These are phyloP conservation scores for Propithecus coquereli DNA, from an alignment of 2,113 vertebrate species.

Conservation along the genomic window DNA sequence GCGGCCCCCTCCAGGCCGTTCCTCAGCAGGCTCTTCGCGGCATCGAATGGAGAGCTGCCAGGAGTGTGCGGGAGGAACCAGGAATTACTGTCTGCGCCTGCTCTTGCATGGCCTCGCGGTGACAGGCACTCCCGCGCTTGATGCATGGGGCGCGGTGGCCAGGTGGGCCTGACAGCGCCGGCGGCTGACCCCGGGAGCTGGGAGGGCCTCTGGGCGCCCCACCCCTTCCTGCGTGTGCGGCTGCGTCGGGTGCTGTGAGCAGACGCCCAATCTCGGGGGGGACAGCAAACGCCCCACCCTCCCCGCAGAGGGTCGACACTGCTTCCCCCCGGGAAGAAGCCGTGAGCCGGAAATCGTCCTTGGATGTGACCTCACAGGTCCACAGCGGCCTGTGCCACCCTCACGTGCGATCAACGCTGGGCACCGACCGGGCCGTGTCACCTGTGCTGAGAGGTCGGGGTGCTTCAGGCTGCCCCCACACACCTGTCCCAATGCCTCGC, in stretches of 20 bases:
- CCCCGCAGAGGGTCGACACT: neutral
- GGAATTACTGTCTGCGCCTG: conserved; percentile 79
- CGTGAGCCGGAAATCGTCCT: too few species aligned
- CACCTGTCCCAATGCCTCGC: neutral
- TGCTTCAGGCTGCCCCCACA: neutral
- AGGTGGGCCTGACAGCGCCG: conserved; percentile 76
- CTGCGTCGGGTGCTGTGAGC: fast-evolving
- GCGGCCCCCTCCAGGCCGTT: conserved; percentile 75
- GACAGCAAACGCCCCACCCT: neutral
- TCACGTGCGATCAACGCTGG: too few species aligned
- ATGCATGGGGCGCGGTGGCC: conserved; percentile 72
- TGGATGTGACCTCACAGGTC: too few species aligned
- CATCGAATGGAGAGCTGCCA: conserved; percentile 78
- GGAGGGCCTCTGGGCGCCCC: neutral
- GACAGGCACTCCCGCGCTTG: conserved; percentile 80
- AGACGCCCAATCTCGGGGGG: neutral
- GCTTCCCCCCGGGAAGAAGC: too few species aligned
- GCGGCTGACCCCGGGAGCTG: conserved; percentile 62
- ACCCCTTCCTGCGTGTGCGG: neutral
- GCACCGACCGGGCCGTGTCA: fast-evolving
- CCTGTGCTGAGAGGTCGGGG: too few species aligned
- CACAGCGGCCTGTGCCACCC: too few species aligned
- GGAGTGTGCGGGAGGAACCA: conserved; percentile 75
- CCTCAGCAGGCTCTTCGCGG: conserved; percentile 71
- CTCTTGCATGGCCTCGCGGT: conserved; percentile 78